Conservation (phyloP, 2,113 vertebrate genomes). For the Otocyon megalotis region DNA sequence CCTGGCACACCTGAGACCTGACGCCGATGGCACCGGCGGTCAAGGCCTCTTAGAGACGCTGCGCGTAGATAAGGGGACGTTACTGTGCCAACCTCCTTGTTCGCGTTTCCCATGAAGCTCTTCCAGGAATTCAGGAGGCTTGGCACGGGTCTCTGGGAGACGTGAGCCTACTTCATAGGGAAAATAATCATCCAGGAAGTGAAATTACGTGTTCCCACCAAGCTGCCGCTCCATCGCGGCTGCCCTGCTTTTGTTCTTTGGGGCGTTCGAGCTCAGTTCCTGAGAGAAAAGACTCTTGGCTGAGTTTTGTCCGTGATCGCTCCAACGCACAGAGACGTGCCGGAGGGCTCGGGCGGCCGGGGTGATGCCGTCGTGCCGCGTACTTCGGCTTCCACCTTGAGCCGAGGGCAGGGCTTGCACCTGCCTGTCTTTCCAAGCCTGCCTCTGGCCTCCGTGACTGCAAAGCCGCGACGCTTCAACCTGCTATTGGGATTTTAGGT, state of each 20-base stretch:
- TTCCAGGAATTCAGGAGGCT: neutral
- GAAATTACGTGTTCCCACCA: neutral
- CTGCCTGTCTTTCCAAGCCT: neutral
- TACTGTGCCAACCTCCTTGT: neutral
- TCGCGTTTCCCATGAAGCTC: neutral
- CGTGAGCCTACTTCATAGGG: neutral
- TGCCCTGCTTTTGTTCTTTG: neutral
- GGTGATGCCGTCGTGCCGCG: accelerated
- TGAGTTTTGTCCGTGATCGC: neutral
- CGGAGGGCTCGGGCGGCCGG: neutral
- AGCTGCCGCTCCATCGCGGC: neutral
- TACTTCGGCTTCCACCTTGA: neutral
- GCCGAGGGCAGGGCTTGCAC: neutral
- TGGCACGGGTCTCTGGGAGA: neutral
- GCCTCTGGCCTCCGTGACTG: neutral
- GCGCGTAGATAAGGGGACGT: neutral
- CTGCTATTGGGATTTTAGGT: constrained; percentile 50
- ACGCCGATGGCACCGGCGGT: neutral
- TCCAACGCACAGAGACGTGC: neutral
- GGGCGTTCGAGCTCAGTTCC: neutral
- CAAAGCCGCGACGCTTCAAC: constrained; percentile 41
- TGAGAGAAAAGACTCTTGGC: neutral
- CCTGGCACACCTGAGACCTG: neutral
- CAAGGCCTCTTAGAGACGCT: neutral
- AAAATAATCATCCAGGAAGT: neutral